Conservation (phyloP, 2,888 invertebrate species). For the Sisyra nigra region DNA sequence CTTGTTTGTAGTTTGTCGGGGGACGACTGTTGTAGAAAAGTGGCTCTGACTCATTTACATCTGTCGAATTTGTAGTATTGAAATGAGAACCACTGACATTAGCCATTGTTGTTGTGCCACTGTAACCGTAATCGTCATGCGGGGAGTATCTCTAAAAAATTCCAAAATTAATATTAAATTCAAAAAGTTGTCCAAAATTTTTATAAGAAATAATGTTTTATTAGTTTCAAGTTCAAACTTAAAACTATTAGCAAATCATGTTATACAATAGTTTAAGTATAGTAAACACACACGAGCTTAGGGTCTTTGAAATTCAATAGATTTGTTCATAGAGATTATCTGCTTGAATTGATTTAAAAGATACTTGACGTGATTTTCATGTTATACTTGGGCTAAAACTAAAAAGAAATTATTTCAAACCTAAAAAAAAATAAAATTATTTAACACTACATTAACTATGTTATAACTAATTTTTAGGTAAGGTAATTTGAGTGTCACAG, state of each 20-base stretch:
- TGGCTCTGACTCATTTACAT: slow-evolving; percentile 43
- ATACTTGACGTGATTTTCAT: too few relatives aligned
- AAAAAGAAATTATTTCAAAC: too few relatives aligned
- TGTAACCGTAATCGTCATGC: slow-evolving; percentile 27
- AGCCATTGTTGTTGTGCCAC: slow-evolving; percentile 25
- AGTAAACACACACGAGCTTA: not conserved
- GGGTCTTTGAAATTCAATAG: not conserved
- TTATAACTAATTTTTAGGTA: too few relatives aligned
- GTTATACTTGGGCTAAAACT: too few relatives aligned
- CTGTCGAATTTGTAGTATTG: slow-evolving; percentile 15
- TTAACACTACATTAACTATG: too few relatives aligned
- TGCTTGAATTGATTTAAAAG: too few relatives aligned
- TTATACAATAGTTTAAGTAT: not conserved
- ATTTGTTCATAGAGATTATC: too few relatives aligned
- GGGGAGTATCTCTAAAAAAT: slow-evolving; percentile 25
- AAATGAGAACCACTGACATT: slow-evolving; percentile 25
- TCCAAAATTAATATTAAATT: not conserved
- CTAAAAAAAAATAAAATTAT: too few relatives aligned
- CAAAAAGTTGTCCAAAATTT: not conserved
- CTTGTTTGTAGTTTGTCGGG: slow-evolving; percentile 45
- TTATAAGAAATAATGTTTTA: not conserved
- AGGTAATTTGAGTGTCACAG: too few relatives aligned
- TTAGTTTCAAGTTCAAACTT: not conserved
- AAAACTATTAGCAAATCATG: too few relatives aligned
- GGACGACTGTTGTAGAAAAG: slow-evolving; percentile 83